Conservation (phyloP, 2,888 invertebrate genomes). For the Mythimna impura region DNA sequence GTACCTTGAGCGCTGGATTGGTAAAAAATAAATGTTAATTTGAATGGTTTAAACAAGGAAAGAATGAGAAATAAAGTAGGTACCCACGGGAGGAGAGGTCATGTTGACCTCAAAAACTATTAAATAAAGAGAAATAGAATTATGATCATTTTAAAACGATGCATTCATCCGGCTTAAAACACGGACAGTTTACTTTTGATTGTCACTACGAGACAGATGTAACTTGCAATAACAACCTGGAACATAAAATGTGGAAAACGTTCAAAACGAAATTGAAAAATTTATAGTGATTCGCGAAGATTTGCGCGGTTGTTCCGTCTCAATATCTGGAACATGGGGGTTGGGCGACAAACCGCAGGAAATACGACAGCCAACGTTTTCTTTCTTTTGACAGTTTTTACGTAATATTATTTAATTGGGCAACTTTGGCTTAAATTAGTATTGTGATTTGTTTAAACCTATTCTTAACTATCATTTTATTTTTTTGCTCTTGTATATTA, state of each 20-base stretch:
- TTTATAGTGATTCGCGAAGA: conserved; percentile 30
- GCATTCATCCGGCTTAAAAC: conserved; percentile 2
- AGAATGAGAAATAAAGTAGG: too few species aligned
- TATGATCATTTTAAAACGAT: too few species aligned
- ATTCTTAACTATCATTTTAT: neutral
- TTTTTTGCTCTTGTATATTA: neutral
- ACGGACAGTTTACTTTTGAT: neutral
- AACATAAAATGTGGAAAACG: conserved; percentile 26
- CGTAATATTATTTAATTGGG: neutral
- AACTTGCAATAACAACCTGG: conserved; percentile 13
- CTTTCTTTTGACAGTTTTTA: neutral
- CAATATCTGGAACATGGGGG: conserved; percentile 23
- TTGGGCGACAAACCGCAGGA: conserved; percentile 16
- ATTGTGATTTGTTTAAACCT: neutral
- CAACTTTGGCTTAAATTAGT: neutral
- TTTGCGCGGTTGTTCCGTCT: conserved; percentile 22
- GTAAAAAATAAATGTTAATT: neutral
- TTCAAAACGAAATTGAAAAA: conserved; percentile 43
- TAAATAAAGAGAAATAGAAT: neutral
- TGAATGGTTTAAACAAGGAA: neutral
- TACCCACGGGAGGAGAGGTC: too few species aligned
- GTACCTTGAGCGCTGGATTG: neutral
- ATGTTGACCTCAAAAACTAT: neutral
- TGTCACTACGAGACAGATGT: conserved; percentile 2
- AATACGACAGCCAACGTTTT: neutral